Percentiles rank a stretch among this genome's conserved stretches.
These are phyloP conservation scores for Drosophila cardini DNA, from an alignment of 1,140 invertebrate species.

Conservation along the genomic window DNA sequence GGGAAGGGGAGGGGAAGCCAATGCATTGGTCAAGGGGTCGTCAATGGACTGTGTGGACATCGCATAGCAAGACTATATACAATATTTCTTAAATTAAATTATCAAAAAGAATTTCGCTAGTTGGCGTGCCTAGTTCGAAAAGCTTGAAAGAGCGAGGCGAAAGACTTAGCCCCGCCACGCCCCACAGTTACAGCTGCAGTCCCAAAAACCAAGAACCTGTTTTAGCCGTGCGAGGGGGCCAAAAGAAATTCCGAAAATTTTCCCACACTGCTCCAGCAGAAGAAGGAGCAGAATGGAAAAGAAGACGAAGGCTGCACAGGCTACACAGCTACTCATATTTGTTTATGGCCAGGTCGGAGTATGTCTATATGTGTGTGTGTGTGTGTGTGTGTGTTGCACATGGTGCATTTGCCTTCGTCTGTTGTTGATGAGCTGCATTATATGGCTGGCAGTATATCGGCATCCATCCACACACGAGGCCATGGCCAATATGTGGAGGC, in stretches of 20 bases:
- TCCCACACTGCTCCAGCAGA: conserved; percentile 60
- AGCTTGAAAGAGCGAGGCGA: conserved; percentile 25
- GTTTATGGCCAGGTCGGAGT: conserved; percentile 68
- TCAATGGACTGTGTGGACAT: conserved; percentile 17
- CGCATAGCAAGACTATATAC: conserved; percentile 53
- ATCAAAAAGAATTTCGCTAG: conserved; percentile 82
- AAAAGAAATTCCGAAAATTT: conserved; percentile 82
- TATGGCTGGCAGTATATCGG: conserved; percentile 70
- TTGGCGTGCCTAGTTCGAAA: conserved; percentile 69
- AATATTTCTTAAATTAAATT: conserved; percentile 82
- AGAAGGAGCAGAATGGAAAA: conserved; percentile 9
- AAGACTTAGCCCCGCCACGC: conserved; percentile 38
- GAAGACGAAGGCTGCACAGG: conserved; percentile 31
- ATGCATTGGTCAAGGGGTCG: conserved; percentile 65
- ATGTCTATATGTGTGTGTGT: not conserved
- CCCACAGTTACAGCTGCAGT: conserved; percentile 30
- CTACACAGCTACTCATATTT: conserved; percentile 77
- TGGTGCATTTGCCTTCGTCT: conserved; percentile 77
- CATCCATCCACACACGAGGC: conserved; percentile 53
- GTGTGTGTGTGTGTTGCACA: conserved; percentile 57
- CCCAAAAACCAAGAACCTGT: conserved; percentile 50
- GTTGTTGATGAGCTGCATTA: conserved; percentile 79
- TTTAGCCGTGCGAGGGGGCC: conserved; percentile 30
- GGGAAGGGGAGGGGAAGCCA: not conserved
- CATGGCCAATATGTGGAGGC: conserved; percentile 51